Base-by-base conservation (phyloP, 2,113 vertebrate genomes). In the Prunella himalayana region DNA sequence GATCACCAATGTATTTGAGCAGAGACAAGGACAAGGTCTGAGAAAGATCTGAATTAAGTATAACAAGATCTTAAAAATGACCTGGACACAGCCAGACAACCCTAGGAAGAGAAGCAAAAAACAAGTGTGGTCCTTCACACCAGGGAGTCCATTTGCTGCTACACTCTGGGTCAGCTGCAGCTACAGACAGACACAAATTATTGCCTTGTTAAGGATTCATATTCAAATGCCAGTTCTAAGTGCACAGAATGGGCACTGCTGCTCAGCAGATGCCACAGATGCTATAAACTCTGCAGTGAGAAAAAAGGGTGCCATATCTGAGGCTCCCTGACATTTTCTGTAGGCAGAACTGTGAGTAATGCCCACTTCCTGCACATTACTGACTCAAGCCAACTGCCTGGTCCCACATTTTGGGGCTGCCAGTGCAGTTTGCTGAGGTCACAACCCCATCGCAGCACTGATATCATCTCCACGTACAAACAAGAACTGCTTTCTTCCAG, bases 121-220 rank as follows among this genome's bases (percentile, higher is more conserved):
- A 44, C 24, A 68, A 35, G 8, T 0, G 3, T 13, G 37, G 45
- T 21, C 69, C 73, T 53, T 89, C 69, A 49, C 4, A 0, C 27
- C 50, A 44, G 17, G 54, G 59, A 82, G 35, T 28, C 53, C 39
- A 11, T 75, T 61, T 53, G 66, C 49, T 76, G 42, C 44, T 54
- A 25, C 22, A 3, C 27, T 51, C 33, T 2, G 49, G 33, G 73
- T 39, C 66, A 89, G 64, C 64, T 31, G 33, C 49, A 77, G 69
- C 70, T 73, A 44, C 0, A 0, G 22, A 61, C 41, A 69, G 28
- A 41, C 4, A 8, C 21, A 47, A 79, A 76, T 56, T 10, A 64
- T 13, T 30, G 33, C 69, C 85, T 78, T 19, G 39, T 42, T 37
- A 76, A 47, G 12, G 79, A 68, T 31, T 41, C 35, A 24, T 35